These are phyloP conservation scores for Buathra laborator DNA, from an alignment of 2,888 invertebrate genomes.

Conservation along the genomic window DNA sequence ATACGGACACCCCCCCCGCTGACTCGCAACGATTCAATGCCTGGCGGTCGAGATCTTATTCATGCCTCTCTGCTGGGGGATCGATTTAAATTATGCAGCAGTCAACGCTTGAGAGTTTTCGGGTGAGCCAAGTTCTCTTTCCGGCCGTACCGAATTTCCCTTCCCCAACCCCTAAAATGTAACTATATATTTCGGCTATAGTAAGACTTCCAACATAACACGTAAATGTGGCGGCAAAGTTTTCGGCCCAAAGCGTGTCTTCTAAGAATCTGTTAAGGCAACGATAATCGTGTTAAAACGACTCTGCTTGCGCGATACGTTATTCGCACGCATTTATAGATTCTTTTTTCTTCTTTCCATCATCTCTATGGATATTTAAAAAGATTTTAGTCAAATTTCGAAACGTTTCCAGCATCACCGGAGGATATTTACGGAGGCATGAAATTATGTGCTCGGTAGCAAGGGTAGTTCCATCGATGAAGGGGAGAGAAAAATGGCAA, in stretches of 20 bases:
- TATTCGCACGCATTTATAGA: neutral
- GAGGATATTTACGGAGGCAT: slow-evolving; percentile 36
- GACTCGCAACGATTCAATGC: slow-evolving; percentile 21
- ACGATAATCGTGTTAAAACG: neutral
- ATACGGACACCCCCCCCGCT: neutral
- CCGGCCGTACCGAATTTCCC: neutral
- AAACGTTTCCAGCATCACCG: neutral
- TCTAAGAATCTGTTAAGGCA: neutral
- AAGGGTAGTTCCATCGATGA: slow-evolving; percentile 15
- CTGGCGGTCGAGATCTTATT: slow-evolving; percentile 31
- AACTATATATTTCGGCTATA: neutral
- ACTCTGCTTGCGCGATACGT: neutral
- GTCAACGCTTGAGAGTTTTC: slow-evolving; percentile 32
- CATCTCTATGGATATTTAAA: too few species aligned
- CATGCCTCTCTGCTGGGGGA: slow-evolving; percentile 17
- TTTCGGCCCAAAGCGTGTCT: neutral
- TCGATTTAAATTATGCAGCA: slow-evolving; percentile 58
- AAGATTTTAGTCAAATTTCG: slow-evolving; percentile 33
- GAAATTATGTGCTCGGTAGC: slow-evolving; percentile 47
- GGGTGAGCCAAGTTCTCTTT: slow-evolving; percentile 26
- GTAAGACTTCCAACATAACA: neutral
- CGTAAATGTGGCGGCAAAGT: neutral
- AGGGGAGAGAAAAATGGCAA: slow-evolving; percentile 44
- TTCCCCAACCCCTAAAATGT: neutral
- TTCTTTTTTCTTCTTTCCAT: slow-evolving; percentile 17